Base-by-base conservation (phyloP, 2,888 invertebrate genomes). In the Pterostichus madidus region DNA sequence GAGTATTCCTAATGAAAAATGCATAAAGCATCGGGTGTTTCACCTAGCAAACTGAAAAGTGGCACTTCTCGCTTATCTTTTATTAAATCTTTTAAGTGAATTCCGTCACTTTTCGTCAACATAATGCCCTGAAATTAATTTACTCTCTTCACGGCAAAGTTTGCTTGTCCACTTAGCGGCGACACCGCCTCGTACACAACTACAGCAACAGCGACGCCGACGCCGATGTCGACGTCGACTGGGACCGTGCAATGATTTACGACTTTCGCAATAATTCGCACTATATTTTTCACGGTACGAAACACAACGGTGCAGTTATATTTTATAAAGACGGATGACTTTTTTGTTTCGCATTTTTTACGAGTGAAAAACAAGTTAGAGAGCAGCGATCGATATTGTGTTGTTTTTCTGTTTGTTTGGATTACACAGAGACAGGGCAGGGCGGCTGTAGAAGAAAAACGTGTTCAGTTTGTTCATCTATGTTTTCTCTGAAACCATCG, bases 251-350 rank as follows among this genome's bases (percentile, higher is more conserved):
- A 49, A 11, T 75, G 75, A 75, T 75, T 75, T 75, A 75, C 24
- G 49, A 7, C 75, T 7, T 13, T 31, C 13, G 75, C 5, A 44
- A 68, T 39, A 71, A 15, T 71, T 71, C 46, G 6, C 15, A 75
- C 35, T 68, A 35, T 68, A 68, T 68, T 35, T 68, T 68, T n/a
- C 68, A 68, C 32, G 35, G 35, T 15, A n/a, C 32, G 68, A 39
- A 39, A 39, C 39, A 39, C 39, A 39, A 39, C 59, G 32, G 32
- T 77, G 78, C 64, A 52, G 68, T 79, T 64, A 79, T 79, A 79
- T 79, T 68, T 79, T 68, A 79, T 79, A 49, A 79, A 64, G 79
- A 79, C 68, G 52, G 32, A 79, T 79, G 79, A 64, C 52, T 64
- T 79, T 78, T 64, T 79, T 79, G 64, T 68, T 79, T 68, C 59